Conservation (phyloP, 2,797 vertebrate genomes). For the Enteromius paludinosus region DNA sequence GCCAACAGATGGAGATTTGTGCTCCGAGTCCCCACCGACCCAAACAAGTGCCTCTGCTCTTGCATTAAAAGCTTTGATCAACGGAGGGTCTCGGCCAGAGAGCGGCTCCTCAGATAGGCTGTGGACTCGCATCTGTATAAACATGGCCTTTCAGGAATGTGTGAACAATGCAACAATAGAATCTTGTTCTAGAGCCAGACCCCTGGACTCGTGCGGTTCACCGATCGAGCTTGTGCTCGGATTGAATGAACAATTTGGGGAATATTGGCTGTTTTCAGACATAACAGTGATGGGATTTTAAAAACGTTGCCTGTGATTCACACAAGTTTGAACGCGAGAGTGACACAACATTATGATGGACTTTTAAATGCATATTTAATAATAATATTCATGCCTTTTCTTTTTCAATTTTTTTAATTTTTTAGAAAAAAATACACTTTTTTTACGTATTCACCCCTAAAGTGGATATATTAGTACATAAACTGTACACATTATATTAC, state of each 20-base stretch:
- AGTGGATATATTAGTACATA: not conserved
- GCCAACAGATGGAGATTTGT: constrained; percentile 93
- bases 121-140: constrained; percentile 97
- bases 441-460: not conserved
- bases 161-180: constrained; percentile 89
- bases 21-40: constrained; percentile 83
- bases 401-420: not conserved
- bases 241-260: constrained; percentile 70
- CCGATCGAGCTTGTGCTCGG: constrained; percentile 69
- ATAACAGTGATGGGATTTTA: constrained; percentile 68
- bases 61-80: constrained; percentile 94
- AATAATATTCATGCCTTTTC: not conserved
- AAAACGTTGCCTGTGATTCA: constrained; percentile 61
- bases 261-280: constrained; percentile 72
- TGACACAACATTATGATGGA: constrained; percentile 35
- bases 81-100: constrained; percentile 82
- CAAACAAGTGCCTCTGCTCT: constrained; percentile 89
- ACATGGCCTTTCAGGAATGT: constrained; percentile 88
- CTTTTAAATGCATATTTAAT: not conserved
- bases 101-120: constrained; percentile 82
- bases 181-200: constrained; percentile 74
- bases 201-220: constrained; percentile 72
- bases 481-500: not conserved
- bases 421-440: too few relatives aligned
- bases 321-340: constrained; percentile 51